Base-by-base conservation (phyloP, 1,140 invertebrate species). In the Trypoxylus dichotomus region DNA sequence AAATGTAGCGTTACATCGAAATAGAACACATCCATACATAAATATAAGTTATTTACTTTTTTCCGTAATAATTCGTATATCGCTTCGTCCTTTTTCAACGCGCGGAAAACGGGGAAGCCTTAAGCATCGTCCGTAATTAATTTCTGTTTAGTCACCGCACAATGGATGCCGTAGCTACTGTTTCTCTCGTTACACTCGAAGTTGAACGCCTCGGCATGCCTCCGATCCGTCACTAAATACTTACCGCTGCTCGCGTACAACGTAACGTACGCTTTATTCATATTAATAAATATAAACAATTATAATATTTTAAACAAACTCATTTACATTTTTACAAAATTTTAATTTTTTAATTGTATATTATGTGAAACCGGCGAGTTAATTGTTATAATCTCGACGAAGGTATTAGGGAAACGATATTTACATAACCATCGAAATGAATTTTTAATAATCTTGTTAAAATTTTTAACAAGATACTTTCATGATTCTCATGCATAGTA, bases 311-410 rank as follows among this genome's bases (percentile, higher is more conserved):
- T 76, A 63, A 60, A 68, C 6, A 24, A 71, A 37, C 41, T 71
- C 60, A 76, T 76, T 76, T 76, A 60, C 76, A 76, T 76, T 76
- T 76, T 21, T 42, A 68, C 58, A 76, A 76, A 76, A 76, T 71
- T 68, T 68, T 71, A 63, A 71, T 76, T 76, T 76, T 60, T 76
- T 76, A 76, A 76, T 76, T 76, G 54, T 58, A 71, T 60, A 76
- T 76, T 76, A 76, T 76, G 60, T 71, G 58, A 76, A 76, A 58
- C 60, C 11, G 32, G 27, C 60, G 68, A 25, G 27, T 71, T 76
- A 76, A 76, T 76, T 76, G 58, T 76, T 76, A 71, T 68, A 68
- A 68, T 68, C 60, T 68, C 60, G 11, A 29, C 60, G 11, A 68
- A 54, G 47, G 19, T 54, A 54, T n/a, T n/a, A 19, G 11, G 21